These are phyloP conservation scores for Hypotaenidia philippensis DNA, from an alignment of 2,797 vertebrate species.

Conservation along the genomic window DNA sequence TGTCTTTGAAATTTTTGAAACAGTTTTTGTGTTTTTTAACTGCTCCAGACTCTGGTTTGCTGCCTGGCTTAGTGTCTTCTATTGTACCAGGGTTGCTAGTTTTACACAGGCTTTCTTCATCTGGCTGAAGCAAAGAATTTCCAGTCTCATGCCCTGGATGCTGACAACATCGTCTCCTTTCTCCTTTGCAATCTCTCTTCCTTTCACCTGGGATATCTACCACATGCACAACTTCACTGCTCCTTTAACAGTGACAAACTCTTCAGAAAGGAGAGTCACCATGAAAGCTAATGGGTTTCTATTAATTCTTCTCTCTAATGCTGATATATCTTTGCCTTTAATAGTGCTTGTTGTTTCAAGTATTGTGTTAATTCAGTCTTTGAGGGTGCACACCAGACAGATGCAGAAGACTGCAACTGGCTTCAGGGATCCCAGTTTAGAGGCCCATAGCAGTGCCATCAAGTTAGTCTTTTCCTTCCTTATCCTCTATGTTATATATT, in stretches of 20 bases:
- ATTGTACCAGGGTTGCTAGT: neutral
- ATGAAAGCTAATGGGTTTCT: fast-evolving
- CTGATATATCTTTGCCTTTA: neutral
- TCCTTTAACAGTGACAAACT: neutral
- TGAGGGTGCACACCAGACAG: neutral
- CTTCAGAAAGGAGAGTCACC: neutral
- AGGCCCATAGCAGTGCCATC: neutral
- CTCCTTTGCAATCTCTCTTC: neutral
- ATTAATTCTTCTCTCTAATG: neutral
- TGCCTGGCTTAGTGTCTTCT: conserved; percentile 15
- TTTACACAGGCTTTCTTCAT: neutral
- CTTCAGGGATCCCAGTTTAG: neutral
- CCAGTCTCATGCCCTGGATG: neutral
- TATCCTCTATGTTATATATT: neutral
- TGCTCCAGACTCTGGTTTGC: neutral
- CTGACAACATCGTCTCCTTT: neutral
- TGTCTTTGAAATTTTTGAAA: fast-evolving
- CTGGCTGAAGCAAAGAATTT: conserved; percentile 3
- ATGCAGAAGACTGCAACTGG: neutral
- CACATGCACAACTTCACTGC: fast-evolving
- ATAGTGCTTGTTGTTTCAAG: neutral
- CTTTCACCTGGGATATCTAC: fast-evolving
- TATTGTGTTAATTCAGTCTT: neutral
- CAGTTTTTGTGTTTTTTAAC: neutral
- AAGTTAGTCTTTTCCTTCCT: neutral